Conservation (phyloP, 2,113 vertebrate species). For the Rhinichthys klamathensis region DNA sequence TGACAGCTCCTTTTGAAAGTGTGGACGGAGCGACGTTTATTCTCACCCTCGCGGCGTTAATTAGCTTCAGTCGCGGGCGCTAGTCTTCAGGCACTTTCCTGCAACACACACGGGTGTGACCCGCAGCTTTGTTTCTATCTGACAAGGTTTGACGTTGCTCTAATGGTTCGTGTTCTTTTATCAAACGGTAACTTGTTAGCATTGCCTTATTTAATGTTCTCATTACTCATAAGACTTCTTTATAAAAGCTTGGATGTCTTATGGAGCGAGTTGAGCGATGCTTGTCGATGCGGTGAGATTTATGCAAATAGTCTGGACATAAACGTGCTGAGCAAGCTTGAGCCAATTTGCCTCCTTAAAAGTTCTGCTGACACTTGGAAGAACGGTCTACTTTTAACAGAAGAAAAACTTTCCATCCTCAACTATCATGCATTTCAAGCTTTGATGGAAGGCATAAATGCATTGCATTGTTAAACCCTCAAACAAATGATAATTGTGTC, state of each 20-base stretch:
- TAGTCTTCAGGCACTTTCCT: constrained; percentile 37
- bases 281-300: constrained; percentile 15
- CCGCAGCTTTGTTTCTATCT: constrained; percentile 2
- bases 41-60: constrained; percentile 49
- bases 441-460: not conserved
- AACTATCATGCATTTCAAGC: constrained; percentile 13
- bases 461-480: not conserved
- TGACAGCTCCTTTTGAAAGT: constrained; percentile 62
- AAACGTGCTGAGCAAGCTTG: not conserved
- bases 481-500: not conserved
- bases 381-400: not conserved
- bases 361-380: constrained; percentile 35
- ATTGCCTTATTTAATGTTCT: constrained; percentile 26
- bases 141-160: constrained; percentile 36
- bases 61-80: constrained; percentile 23
- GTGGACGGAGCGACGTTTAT: constrained; percentile 45
- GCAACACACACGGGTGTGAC: constrained; percentile 24
- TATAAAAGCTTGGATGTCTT: constrained; percentile 26
- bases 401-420: not conserved
- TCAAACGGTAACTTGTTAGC: constrained; percentile 32
- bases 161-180: constrained; percentile 31
- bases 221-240: constrained; percentile 29
- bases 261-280: not conserved
- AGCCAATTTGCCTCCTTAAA: constrained; percentile 14
- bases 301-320: constrained; percentile 12